phyloP scores from a whole-genome alignment of 2,888 invertebrate genomes.

The Tipula confusa region DNA sequence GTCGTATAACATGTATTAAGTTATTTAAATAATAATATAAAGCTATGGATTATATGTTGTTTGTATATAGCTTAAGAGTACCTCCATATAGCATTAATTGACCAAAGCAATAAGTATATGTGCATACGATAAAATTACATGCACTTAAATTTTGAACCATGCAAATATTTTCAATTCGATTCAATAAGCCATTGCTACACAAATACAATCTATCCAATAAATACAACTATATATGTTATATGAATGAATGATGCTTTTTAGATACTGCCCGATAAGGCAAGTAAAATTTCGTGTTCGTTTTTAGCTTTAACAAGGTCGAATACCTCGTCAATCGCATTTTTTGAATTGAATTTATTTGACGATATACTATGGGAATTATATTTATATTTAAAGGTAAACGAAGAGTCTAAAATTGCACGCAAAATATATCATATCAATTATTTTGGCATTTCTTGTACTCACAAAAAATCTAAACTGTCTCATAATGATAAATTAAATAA shows the following conservation, averaged over 20 bases:
- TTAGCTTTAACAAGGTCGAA: background rate
- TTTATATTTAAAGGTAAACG: background rate
- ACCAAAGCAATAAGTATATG: background rate
- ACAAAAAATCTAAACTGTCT: background rate
- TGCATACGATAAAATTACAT: background rate
- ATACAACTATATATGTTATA: background rate
- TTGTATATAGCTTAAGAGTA: background rate
- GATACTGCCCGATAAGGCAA: background rate
- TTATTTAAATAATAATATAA: background rate
- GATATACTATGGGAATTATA: background rate
- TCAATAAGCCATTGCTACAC: background rate
- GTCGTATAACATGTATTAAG: background rate
- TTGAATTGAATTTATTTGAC: background rate
- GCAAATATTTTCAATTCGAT: no score
- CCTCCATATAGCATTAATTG: background rate
- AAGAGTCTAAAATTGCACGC: background rate
- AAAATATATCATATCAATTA: slow-evolving; percentile 20
- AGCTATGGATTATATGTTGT: background rate
- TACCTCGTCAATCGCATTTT: background rate
- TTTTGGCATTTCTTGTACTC: background rate
- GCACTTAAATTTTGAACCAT: background rate
- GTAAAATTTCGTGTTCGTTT: background rate
- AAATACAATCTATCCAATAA: no score
- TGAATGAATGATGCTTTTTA: background rate
- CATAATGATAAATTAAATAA: slow-evolving; percentile 25